A percentile compares a stretch with the other conserved stretches of the same genome.
These are phyloP conservation scores for Hypena proboscidalis DNA, from an alignment of 2,888 invertebrate species.

Conservation along the genomic window DNA sequence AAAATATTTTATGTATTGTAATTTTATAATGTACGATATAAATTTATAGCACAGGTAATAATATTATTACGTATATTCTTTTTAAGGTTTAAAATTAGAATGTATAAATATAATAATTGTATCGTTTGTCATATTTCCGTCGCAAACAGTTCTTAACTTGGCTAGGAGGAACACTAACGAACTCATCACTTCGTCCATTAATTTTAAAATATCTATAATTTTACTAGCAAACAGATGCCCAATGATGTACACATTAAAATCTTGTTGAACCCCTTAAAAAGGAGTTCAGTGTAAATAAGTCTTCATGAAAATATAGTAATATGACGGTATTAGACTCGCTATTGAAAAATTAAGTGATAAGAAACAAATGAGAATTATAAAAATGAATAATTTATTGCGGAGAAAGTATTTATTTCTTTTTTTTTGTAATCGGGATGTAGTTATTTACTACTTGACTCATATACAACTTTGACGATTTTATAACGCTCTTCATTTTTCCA, in stretches of 20 bases:
- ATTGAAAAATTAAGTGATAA: conserved; percentile 65
- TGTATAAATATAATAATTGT: conserved; percentile 63
- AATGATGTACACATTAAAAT: conserved; percentile 72
- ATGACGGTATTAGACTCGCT: conserved; percentile 63
- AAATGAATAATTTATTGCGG: conserved; percentile 71
- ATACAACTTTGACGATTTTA: too few species aligned
- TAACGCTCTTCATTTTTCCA: too few species aligned
- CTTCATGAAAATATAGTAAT: conserved; percentile 68
- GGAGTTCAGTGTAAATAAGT: conserved; percentile 78
- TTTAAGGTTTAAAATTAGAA: conserved; percentile 76
- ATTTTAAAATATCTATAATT: conserved; percentile 79
- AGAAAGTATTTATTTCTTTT: conserved; percentile 63
- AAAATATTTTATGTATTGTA: conserved; percentile 85
- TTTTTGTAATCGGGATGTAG: conserved; percentile 57
- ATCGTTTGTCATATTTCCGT: conserved; percentile 83
- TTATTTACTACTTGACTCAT: conserved; percentile 50
- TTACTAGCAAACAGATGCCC: conserved; percentile 79
- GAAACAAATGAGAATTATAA: conserved; percentile 72
- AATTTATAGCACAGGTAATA: conserved; percentile 75
- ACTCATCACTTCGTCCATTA: conserved; percentile 85
- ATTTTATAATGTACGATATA: conserved; percentile 81
- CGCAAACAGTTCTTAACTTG: conserved; percentile 81
- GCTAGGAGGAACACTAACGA: conserved; percentile 83
- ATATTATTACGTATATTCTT: conserved; percentile 72
- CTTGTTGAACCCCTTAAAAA: conserved; percentile 75